Evolutionary conservation across 2,888 invertebrate genomes (phyloP).

Genomic region (Chloroclystis v-ata): DNA sequence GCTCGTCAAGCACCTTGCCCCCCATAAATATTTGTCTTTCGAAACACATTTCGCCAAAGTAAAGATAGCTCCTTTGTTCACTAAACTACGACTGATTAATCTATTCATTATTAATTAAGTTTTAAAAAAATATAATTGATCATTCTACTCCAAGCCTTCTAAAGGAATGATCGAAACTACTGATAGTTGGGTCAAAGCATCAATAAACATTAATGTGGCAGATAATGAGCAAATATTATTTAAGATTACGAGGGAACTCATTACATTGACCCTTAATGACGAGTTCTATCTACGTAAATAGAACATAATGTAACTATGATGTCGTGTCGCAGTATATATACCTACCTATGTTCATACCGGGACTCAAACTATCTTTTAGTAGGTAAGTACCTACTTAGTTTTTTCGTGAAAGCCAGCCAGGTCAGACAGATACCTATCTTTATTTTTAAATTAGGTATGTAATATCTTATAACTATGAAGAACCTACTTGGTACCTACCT

Average conservation of each 20-base stretch:
- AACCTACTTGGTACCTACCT: too few species aligned
- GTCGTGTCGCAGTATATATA: too few species aligned
- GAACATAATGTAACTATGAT: not conserved
- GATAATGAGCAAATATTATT: conserved; percentile 48
- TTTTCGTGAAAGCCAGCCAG: too few species aligned
- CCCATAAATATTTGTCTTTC: conserved; percentile 31
- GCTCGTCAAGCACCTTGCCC: conserved; percentile 47
- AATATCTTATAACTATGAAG: too few species aligned
- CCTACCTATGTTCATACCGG: too few species aligned
- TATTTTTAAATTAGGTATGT: too few species aligned
- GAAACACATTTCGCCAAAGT: conserved; percentile 33
- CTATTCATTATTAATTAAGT: conserved; percentile 45
- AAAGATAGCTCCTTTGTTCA: conserved; percentile 33
- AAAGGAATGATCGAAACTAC: conserved; percentile 49
- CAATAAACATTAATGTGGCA: conserved; percentile 28
- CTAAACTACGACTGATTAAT: conserved; percentile 41
- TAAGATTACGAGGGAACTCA: conserved; percentile 36
- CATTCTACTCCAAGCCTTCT: conserved; percentile 46
- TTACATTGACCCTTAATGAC: conserved; percentile 32
- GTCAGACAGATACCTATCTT: too few species aligned
- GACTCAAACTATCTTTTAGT: not conserved
- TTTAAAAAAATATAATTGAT: conserved; percentile 30
- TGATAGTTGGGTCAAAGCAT: conserved; percentile 66
- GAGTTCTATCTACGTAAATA: not conserved
- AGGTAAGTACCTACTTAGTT: not conserved